Evolutionary conservation across 2,888 invertebrate genomes (phyloP).

Genomic region (Brachynemurus nebulosus): DNA sequence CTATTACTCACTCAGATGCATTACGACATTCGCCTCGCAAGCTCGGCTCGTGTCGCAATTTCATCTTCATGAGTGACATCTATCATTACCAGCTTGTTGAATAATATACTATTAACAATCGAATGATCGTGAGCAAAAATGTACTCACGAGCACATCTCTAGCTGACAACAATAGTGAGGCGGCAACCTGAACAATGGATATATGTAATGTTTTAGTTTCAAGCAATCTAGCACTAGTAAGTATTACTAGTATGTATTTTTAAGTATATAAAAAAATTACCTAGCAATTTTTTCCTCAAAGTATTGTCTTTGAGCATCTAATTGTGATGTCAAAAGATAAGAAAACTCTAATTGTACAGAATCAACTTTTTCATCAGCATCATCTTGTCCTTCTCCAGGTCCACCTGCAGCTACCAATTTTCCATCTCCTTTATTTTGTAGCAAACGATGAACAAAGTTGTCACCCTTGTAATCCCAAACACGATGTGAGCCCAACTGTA

Average conservation of each 20-base stretch:
- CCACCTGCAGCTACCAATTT: slow-evolving; percentile 77
- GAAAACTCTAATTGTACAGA: slow-evolving; percentile 94
- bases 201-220: too few species aligned
- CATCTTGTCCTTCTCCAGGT: slow-evolving; percentile 43
- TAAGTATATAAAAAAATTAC: slow-evolving; percentile 19
- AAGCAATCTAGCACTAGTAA: too few species aligned
- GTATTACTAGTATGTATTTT: neutral
- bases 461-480: slow-evolving; percentile 99
- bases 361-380: slow-evolving; percentile 73
- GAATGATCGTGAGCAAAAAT: too few species aligned
- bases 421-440: slow-evolving; percentile 94
- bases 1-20: too few species aligned
- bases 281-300: slow-evolving; percentile 68
- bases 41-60: too few species aligned
- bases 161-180: too few species aligned
- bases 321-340: slow-evolving; percentile 85
- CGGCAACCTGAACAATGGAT: too few species aligned
- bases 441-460: slow-evolving; percentile 87
- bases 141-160: too few species aligned
- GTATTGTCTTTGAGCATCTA: slow-evolving; percentile 85
- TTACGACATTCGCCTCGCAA: too few species aligned
- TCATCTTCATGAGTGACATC: too few species aligned
- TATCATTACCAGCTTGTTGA: too few species aligned
- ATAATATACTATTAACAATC: too few species aligned
- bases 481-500: slow-evolving; percentile 89